Base-by-base conservation (phyloP, 2,888 invertebrate species). In the Trichogramma dendrolimi region DNA sequence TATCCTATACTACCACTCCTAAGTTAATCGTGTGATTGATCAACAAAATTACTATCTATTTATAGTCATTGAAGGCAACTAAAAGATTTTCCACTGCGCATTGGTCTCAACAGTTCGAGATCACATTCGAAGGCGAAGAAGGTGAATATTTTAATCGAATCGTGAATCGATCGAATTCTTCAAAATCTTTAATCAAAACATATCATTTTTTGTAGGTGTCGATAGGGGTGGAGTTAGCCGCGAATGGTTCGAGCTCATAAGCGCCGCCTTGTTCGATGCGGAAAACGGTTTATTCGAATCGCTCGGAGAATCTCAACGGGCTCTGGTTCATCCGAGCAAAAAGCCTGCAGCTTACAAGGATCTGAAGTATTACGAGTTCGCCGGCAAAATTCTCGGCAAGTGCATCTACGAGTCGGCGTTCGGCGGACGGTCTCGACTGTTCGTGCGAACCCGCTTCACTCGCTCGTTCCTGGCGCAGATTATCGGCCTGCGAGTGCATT, bases 101-200 rank as follows among this genome's bases (percentile, higher is more conserved):
- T 81, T 96, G 96, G 96, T 95, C 94, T 80, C 87, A 91, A 75
- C 94, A 91, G 82, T 95, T 96, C 79, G 95, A 96, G 81, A 89
- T 96, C 66, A 88, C 88, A 60, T 96, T 96, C 80, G 87, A 90
- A 77, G 94, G 94, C n/a, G 96, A 96, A 79, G 92, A 93, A 84
- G 96, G 93, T 90, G 71, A 55, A 5, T 40, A 5, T n/a, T 41
- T 46, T 5, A 38, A 7, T 8, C 42, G 10, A 5, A 14, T 38
- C 6, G 6, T 58, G 6, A 11, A 40, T 46, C 27, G 27, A 27
- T 3, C 27, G 2, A 27, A 27, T 27, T 27, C 27, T 27, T 27
- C 27, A 27, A 27, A 27, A 27, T 27, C 27, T 27, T 27, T 27
- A 53, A 57, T 38, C 14, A 38, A 27, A 0, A 11, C 43, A 58